phyloP scores from a whole-genome alignment of 1,140 invertebrate species.

The Megathymus violae region DNA sequence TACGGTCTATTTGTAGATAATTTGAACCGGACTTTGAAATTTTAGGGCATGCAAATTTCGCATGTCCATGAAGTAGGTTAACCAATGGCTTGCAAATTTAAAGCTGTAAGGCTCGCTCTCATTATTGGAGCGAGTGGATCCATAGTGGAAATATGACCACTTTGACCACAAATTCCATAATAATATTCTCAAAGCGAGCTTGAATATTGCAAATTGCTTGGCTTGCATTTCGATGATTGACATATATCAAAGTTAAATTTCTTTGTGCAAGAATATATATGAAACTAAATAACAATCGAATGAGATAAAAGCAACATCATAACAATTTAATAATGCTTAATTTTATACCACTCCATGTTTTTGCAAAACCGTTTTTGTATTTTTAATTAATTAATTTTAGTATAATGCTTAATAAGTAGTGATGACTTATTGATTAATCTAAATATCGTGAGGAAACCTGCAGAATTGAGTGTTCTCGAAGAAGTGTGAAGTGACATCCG shows the following conservation, averaged over 20 bases:
- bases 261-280: too few relatives aligned
- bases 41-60: conserved; percentile 28
- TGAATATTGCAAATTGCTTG: conserved; percentile 16
- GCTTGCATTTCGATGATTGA: conserved; percentile 1
- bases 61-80: conserved; percentile 18
- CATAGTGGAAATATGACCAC: conserved; percentile 23
- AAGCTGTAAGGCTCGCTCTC: conserved; percentile 19
- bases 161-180: conserved; percentile 39
- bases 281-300: too few relatives aligned
- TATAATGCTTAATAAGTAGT: too few relatives aligned
- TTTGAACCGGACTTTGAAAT: conserved; percentile 5
- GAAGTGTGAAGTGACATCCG: too few relatives aligned
- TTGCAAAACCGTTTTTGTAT: too few relatives aligned
- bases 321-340: too few relatives aligned
- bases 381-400: too few relatives aligned
- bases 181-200: conserved; percentile 27
- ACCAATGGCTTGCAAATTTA: conserved; percentile 25
- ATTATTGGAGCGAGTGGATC: conserved; percentile 16
- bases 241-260: neutral
- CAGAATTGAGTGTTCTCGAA: too few relatives aligned
- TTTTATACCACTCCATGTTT: too few relatives aligned
- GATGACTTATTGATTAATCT: too few relatives aligned
- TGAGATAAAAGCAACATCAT: too few relatives aligned
- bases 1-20: neutral
- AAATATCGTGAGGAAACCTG: too few relatives aligned